Evolutionary conservation across 2,888 invertebrate genomes (phyloP).

Genomic region (Acheta domesticus): DNA sequence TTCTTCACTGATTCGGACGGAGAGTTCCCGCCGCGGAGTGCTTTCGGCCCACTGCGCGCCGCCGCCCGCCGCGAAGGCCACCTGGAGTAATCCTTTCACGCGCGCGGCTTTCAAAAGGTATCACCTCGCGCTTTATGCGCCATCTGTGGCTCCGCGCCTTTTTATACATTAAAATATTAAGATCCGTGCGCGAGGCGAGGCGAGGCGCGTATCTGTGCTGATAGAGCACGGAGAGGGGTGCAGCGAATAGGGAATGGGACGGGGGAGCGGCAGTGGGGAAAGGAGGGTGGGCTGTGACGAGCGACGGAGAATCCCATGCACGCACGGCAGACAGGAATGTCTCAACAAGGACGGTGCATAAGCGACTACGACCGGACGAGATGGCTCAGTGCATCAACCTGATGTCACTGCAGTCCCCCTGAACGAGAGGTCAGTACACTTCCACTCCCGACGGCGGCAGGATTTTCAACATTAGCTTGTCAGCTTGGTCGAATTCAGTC

Average conservation of each 20-base stretch:
- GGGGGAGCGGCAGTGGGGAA: not conserved
- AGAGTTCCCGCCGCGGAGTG: too few species aligned
- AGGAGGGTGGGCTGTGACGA: not conserved
- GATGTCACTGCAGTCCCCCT: too few species aligned
- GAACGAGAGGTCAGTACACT: too few species aligned
- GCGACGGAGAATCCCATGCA: not conserved
- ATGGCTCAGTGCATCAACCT: too few species aligned
- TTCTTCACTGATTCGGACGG: too few species aligned
- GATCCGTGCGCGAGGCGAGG: not conserved
- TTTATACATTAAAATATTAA: constrained; percentile 12
- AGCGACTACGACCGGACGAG: too few species aligned
- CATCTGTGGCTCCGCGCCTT: not conserved
- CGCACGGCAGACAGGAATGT: not conserved
- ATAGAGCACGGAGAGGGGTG: not conserved
- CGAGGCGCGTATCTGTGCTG: not conserved
- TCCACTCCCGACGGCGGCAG: too few species aligned
- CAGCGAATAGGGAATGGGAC: not conserved
- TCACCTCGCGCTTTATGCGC: not conserved
- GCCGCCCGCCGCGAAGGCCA: not conserved
- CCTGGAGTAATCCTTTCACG: not conserved
- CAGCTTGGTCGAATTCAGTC: too few species aligned
- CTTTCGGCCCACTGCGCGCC: not conserved
- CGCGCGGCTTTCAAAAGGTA: not conserved
- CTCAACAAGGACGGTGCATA: too few species aligned
- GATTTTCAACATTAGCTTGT: too few species aligned